These are phyloP conservation scores for Agonopterix arenella DNA, from an alignment of 2,888 invertebrate genomes.

Conservation along the genomic window DNA sequence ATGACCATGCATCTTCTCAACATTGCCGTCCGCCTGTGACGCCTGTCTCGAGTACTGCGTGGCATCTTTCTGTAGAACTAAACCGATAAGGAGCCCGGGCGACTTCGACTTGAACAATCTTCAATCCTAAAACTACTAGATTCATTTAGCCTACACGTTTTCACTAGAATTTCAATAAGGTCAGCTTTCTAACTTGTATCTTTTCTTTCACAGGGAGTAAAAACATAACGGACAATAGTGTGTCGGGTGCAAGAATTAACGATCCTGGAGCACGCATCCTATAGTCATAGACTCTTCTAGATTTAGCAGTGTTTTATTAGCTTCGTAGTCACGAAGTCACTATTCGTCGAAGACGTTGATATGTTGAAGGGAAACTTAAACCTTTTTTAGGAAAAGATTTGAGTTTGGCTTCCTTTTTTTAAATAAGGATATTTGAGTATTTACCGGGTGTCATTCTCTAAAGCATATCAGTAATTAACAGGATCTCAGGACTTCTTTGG, in stretches of 20 bases:
- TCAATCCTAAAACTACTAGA: no score
- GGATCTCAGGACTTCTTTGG: no score
- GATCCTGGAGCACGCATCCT: slow-evolving; percentile 42
- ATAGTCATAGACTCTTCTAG: slow-evolving; percentile 48
- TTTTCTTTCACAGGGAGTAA: slow-evolving; percentile 45
- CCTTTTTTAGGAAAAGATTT: background rate
- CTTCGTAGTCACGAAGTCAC: slow-evolving; percentile 20
- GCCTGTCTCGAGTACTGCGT: no score
- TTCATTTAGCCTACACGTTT: no score
- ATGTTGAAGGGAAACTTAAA: background rate
- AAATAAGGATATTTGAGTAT: background rate
- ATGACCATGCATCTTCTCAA: no score
- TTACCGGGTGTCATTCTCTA: background rate
- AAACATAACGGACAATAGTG: slow-evolving; percentile 66
- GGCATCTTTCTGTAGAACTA: no score
- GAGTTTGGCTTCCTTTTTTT: slow-evolving; percentile 4
- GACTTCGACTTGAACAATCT: no score
- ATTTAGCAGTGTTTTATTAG: slow-evolving; percentile 24
- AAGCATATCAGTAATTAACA: background rate
- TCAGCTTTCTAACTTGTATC: background rate
- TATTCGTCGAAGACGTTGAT: background rate
- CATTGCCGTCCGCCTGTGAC: no score
- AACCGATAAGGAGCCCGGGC: no score
- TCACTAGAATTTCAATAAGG: no score
- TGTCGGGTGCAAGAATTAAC: slow-evolving; percentile 44